A percentile compares a stretch with the other conserved stretches of the same genome.
Evolutionary conservation across 2,113 vertebrate genomes (phyloP).

Genomic region (Eleginops maclovinus): DNA sequence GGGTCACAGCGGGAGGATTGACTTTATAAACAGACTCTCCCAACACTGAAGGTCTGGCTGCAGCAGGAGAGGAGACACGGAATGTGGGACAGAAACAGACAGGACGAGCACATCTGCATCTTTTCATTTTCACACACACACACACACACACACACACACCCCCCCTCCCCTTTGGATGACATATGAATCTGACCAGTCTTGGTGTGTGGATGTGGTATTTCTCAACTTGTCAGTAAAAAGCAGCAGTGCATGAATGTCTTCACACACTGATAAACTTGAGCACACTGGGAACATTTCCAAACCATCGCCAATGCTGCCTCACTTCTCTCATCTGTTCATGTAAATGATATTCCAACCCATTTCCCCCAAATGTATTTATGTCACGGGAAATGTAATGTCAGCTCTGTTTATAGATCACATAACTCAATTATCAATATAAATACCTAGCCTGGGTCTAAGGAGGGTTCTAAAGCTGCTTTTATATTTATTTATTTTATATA

Average conservation of each 20-base stretch:
- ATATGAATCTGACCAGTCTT: slow-evolving; percentile 16
- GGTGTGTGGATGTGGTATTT: slow-evolving; percentile 36
- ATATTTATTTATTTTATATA: no score
- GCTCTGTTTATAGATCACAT: slow-evolving; percentile 54
- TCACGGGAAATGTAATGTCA: slow-evolving; percentile 41
- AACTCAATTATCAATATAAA: slow-evolving; percentile 59
- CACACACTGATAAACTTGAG: slow-evolving; percentile 41
- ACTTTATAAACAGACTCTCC: slow-evolving; percentile 80
- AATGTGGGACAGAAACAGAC: slow-evolving; percentile 22
- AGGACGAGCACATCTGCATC: slow-evolving; percentile 35
- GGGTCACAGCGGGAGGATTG: slow-evolving; percentile 65
- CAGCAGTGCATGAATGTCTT: slow-evolving; percentile 8
- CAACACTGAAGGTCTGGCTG: slow-evolving; percentile 59
- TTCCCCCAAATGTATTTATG: slow-evolving; percentile 42
- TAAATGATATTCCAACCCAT: slow-evolving; percentile 47
- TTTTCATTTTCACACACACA: slow-evolving; percentile 34
- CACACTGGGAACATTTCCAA: slow-evolving; percentile 38
- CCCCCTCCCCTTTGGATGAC: slow-evolving; percentile 23
- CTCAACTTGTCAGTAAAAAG: slow-evolving; percentile 26
- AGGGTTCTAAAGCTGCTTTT: slow-evolving; percentile 30
- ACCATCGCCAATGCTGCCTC: slow-evolving; percentile 1
- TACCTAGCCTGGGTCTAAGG: slow-evolving; percentile 14
- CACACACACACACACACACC: slow-evolving; percentile 22
- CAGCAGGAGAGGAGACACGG: slow-evolving; percentile 24
- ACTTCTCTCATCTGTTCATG: slow-evolving; percentile 19